Percentiles rank a stretch among this genome's conserved stretches.
phyloP scores from a whole-genome alignment of 1,140 invertebrate genomes.

The Tetramorium alpestre region DNA sequence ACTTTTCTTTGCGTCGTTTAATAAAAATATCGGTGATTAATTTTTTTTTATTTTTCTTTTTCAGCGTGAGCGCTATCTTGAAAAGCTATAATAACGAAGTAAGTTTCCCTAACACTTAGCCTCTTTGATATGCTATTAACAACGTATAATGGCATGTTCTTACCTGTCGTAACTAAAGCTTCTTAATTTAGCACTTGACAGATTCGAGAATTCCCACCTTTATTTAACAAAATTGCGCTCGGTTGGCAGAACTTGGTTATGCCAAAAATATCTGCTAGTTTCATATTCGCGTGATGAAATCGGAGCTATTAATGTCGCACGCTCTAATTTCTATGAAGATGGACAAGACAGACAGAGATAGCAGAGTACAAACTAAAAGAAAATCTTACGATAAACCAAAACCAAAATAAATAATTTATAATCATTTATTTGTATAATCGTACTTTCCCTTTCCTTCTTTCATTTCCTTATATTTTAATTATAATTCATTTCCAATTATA shows the following conservation, averaged over 20 bases:
- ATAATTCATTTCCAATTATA: neutral
- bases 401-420: neutral
- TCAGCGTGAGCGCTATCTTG: neutral
- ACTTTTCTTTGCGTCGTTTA: neutral
- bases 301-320: slow-evolving; percentile 69
- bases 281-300: slow-evolving; percentile 68
- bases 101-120: slow-evolving; percentile 24
- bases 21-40: neutral
- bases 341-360: neutral
- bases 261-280: slow-evolving; percentile 66
- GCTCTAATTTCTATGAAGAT: slow-evolving; percentile 63
- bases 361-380: neutral
- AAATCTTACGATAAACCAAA: neutral
- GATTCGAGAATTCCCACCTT: slow-evolving; percentile 43
- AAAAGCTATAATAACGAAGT: slow-evolving; percentile 48
- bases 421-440: neutral
- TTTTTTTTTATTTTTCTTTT: slow-evolving; percentile 2
- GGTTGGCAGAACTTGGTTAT: slow-evolving; percentile 51
- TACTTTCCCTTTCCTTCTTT: neutral
- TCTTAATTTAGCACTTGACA: slow-evolving; percentile 57
- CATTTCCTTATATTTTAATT: neutral
- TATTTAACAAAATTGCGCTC: slow-evolving; percentile 49
- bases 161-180: slow-evolving; percentile 46
- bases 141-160: slow-evolving; percentile 54
- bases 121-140: slow-evolving; percentile 49